Base-by-base conservation (phyloP, 2,888 invertebrate species). In the Netelia virgata region DNA sequence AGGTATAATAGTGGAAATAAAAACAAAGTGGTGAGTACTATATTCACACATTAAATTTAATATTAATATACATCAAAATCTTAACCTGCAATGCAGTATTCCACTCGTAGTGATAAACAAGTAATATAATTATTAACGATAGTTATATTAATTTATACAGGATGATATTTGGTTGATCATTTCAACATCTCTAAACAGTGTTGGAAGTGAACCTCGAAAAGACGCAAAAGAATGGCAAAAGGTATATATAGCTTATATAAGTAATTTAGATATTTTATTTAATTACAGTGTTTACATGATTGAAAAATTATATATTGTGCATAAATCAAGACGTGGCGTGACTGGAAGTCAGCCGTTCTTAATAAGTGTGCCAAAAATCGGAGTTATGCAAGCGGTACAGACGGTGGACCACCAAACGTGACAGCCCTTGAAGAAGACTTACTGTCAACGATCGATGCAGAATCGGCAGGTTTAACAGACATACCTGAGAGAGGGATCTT, bases 11-110 rank as follows among this genome's bases (percentile, higher is more conserved):
- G 41, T 43, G 59, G 47, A 11, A 72, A 55, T 18, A 57, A 72
- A 72, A 57, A 43, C n/a, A 72, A 53, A 57, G 43, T 72, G 57
- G 72, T 72, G 28, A 55, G 72, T 53, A 28, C 14, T 53, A 23
- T 14, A 23, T 53, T 16, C 28, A 69, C 14, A 41, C 10, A 43
- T n/a, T 23, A 23, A 41, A 16, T 20, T 20, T 8, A 16, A 36
- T 16, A 47, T 47, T 43, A 10, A 53, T 47, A 69, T 43, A 28
- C 28, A 28, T 28, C 28, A 28, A 28, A 2, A 28, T 28, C 28
- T 28, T 28, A 28, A 28, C 2, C 28, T 5, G 5, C 5, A 28
- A 2, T 28, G 5, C 28, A 28, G 28, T 28, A 28, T 28, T 28
- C 5, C 0, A 28, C 28, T 28, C 28, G 28, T 28, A 28, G 28